Percentiles rank a stretch among this genome's conserved stretches.
Conservation (phyloP, 2,888 invertebrate genomes). For the Andrena dorsata region DNA sequence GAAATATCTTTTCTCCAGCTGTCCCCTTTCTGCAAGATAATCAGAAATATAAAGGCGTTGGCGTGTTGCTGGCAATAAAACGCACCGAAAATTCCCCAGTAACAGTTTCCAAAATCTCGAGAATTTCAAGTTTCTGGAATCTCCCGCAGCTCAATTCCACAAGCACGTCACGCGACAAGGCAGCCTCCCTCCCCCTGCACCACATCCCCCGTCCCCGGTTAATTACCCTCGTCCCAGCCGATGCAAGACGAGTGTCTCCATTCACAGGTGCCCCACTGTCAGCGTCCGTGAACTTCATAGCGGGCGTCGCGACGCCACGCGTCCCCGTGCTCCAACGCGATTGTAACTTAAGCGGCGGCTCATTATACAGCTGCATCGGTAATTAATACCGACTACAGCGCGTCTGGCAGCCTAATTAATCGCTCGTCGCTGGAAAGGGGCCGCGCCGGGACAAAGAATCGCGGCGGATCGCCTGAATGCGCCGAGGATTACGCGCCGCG, state of each 20-base stretch:
- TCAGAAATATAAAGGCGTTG: too few relatives aligned
- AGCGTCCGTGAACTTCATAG: background rate
- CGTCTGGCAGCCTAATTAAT: conserved; percentile 42
- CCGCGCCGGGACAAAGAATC: conserved; percentile 22
- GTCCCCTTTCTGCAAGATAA: too few relatives aligned
- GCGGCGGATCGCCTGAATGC: background rate
- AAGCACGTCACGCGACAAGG: too few relatives aligned
- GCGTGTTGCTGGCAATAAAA: too few relatives aligned
- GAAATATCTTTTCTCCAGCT: too few relatives aligned
- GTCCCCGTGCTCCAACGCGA: conserved; percentile 20
- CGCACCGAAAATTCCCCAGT: too few relatives aligned
- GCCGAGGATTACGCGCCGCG: conserved; percentile 8
- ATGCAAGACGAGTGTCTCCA: background rate
- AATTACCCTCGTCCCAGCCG: background rate
- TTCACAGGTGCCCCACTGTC: background rate
- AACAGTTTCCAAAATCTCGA: too few relatives aligned
- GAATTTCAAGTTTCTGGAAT: too few relatives aligned
- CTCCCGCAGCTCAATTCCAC: too few relatives aligned
- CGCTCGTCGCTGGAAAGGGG: conserved; percentile 8
- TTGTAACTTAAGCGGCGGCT: conserved; percentile 40
- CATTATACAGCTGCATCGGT: conserved; percentile 42
- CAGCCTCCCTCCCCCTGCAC: too few relatives aligned
- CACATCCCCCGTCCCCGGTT: background rate
- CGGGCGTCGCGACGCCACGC: background rate
- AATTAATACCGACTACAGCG: conserved; percentile 40